Evolutionary conservation across 2,888 invertebrate genomes (phyloP).

Genomic region (Troides oblongomaculatus): DNA sequence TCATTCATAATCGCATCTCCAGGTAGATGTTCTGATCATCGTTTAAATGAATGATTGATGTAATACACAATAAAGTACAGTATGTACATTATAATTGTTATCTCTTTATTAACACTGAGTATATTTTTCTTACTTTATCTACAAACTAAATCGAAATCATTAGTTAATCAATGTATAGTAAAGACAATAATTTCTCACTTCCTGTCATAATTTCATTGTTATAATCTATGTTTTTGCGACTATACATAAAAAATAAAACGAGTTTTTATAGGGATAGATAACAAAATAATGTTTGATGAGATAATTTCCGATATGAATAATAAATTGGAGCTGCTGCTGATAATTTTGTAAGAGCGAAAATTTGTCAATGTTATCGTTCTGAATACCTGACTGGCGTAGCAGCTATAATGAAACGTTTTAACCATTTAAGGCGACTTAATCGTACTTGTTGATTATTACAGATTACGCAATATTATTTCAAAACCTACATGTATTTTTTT

Average conservation of each 20-base stretch:
- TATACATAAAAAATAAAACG: not conserved
- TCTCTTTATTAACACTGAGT: no score
- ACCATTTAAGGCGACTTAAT: constrained; percentile 4
- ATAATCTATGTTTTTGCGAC: not conserved
- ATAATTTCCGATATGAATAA: constrained; percentile 25
- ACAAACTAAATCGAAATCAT: no score
- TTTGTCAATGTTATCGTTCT: constrained; percentile 28
- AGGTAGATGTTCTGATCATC: no score
- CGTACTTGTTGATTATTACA: constrained; percentile 1
- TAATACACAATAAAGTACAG: no score
- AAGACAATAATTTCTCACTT: not conserved
- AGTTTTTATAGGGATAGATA: not conserved
- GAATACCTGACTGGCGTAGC: constrained; percentile 21
- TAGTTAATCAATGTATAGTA: no score
- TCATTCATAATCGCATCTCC: no score
- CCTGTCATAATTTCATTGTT: not conserved
- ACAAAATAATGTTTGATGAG: constrained; percentile 11
- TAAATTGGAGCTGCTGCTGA: constrained; percentile 19
- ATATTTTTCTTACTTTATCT: no score
- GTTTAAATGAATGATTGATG: no score
- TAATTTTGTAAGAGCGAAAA: constrained; percentile 27
- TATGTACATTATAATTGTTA: no score
- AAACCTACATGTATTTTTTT: not conserved
- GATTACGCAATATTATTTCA: not conserved
- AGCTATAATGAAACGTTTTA: constrained; percentile 9